Evolutionary conservation across 92 coral and sea anemone genomes (phyloP).

Genomic region (Siderastrea siderea): DNA sequence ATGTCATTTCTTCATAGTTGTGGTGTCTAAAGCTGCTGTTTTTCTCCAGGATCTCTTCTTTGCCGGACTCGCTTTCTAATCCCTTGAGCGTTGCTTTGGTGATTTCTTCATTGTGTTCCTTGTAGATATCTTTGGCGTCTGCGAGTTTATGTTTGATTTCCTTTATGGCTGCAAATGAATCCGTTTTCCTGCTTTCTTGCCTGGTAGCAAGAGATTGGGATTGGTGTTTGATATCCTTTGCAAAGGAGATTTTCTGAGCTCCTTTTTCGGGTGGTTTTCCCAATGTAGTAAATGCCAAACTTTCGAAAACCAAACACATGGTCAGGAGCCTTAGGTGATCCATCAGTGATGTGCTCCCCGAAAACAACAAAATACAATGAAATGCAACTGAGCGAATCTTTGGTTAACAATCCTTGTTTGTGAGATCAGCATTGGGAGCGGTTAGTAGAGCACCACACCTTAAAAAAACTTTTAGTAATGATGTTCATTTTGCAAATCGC

Average conservation of each 20-base stretch:
- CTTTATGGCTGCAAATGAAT: constrained; percentile 23
- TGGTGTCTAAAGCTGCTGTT: constrained; percentile 88
- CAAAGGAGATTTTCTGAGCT: neutral
- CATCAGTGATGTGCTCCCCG: neutral
- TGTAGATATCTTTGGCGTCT: constrained; percentile 43
- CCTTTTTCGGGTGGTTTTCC: constrained; percentile 71
- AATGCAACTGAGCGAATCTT: neutral
- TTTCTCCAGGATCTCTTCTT: constrained; percentile 66
- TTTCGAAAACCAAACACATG: constrained; percentile 46
- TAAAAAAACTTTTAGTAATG: constrained; percentile 17
- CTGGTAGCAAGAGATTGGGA: neutral
- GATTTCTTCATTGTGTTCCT: constrained; percentile 40
- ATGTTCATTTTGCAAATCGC: constrained; percentile 29
- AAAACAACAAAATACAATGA: neutral
- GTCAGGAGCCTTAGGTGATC: neutral
- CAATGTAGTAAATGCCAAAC: neutral
- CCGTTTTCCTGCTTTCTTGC: constrained; percentile 3
- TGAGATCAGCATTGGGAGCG: constrained; percentile 43
- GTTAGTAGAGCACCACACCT: constrained; percentile 27
- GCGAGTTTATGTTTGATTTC: constrained; percentile 67
- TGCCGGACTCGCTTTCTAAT: constrained; percentile 24
- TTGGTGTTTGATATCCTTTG: constrained; percentile 20
- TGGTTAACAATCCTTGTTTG: neutral
- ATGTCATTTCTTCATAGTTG: constrained; percentile 98
- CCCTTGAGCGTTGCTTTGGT: constrained; percentile 30